phyloP scores from a whole-genome alignment of 1,140 invertebrate species.

The Caenorhabditis tropicalis region DNA sequence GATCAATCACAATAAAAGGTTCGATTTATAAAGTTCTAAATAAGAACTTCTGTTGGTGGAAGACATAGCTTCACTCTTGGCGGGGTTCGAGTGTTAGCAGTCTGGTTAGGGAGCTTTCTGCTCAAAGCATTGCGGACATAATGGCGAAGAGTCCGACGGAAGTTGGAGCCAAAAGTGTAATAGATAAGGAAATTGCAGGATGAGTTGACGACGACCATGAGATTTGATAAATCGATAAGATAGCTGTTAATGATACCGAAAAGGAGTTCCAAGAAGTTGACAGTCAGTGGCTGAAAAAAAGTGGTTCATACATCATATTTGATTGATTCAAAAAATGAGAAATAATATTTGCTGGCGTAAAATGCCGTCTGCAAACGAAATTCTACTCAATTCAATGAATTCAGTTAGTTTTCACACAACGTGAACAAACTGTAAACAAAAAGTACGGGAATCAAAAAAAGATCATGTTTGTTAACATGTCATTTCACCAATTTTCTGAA shows the following conservation, averaged over 20 bases:
- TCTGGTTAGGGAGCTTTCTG: neutral
- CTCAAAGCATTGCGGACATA: slow-evolving; percentile 22
- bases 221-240: slow-evolving; percentile 65
- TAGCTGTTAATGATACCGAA: slow-evolving; percentile 62
- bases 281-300: slow-evolving; percentile 63
- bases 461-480: neutral
- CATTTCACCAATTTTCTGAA: no score
- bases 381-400: slow-evolving; percentile 17
- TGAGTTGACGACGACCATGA: slow-evolving; percentile 66
- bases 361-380: neutral
- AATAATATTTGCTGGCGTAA: neutral
- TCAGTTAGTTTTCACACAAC: no score
- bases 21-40: no score
- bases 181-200: slow-evolving; percentile 68
- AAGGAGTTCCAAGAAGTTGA: slow-evolving; percentile 64
- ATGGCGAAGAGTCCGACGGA: slow-evolving; percentile 60
- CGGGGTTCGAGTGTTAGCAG: neutral
- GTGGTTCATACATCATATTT: neutral
- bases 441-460: neutral
- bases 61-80: slow-evolving; percentile 16
- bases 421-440: neutral
- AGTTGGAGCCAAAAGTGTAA: slow-evolving; percentile 64
- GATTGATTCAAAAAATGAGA: neutral
- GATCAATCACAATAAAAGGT: no score
- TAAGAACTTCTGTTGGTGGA: slow-evolving; percentile 8